Percentiles rank a stretch among this genome's conserved stretches.
Evolutionary conservation across 2,888 invertebrate genomes (phyloP).

Genomic region (Timandra comae): DNA sequence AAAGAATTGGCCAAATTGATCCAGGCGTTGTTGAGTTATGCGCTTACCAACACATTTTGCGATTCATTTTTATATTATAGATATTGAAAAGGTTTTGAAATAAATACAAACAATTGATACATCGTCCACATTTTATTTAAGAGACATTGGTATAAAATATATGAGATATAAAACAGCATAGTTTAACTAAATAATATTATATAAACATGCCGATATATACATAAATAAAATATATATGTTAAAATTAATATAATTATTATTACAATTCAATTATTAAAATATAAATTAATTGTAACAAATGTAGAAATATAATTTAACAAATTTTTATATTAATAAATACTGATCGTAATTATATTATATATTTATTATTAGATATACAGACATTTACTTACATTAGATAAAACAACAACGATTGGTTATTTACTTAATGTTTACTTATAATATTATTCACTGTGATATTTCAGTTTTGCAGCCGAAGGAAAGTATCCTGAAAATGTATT

Average conservation of each 20-base stretch:
- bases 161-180: conserved; percentile 75
- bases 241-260: conserved; percentile 43
- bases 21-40: too few species aligned
- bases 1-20: too few species aligned
- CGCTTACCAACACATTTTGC: too few species aligned
- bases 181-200: conserved; percentile 53
- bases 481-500: conserved; percentile 13
- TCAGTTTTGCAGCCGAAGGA: conserved; percentile 9
- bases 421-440: not conserved
- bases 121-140: conserved; percentile 70
- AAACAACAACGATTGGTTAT: not conserved
- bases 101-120: conserved; percentile 1
- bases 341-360: not conserved
- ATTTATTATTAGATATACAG: not conserved
- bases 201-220: too few species aligned
- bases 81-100: too few species aligned
- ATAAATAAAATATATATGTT: conserved; percentile 64
- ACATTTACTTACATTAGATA: not conserved
- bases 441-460: conserved; percentile 53
- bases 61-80: too few species aligned
- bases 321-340: conserved; percentile 7
- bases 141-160: conserved; percentile 76
- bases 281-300: conserved; percentile 19
- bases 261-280: conserved; percentile 12
- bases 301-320: conserved; percentile 10